A percentile compares a stretch with the other conserved stretches of the same genome.
phyloP scores from a whole-genome alignment of 2,888 invertebrate species.

The Lasius platythorax region DNA sequence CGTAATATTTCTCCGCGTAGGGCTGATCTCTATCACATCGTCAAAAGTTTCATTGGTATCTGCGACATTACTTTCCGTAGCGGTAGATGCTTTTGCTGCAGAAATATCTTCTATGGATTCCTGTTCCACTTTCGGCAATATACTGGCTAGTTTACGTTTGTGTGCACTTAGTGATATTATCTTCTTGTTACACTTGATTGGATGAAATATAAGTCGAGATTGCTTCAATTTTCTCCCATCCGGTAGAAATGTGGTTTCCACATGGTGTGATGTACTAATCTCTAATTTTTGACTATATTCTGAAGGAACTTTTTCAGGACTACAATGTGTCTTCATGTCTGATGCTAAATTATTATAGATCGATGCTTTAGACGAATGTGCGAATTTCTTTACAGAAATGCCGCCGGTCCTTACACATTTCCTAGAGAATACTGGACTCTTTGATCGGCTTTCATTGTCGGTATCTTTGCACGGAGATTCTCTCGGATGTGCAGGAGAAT shows the following conservation, averaged over 20 bases:
- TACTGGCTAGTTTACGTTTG: not conserved
- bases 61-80: not conserved
- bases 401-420: not conserved
- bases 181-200: slow-evolving; percentile 64
- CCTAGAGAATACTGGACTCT: slow-evolving; percentile 21
- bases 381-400: not conserved
- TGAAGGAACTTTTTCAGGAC: not conserved
- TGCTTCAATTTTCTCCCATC: slow-evolving; percentile 77
- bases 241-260: slow-evolving; percentile 66
- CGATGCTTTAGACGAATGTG: not conserved
- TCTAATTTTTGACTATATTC: slow-evolving; percentile 39
- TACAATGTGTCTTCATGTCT: not conserved
- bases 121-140: not conserved
- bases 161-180: slow-evolving; percentile 4
- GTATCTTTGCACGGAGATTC: not conserved
- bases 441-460: not conserved
- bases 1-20: slow-evolving; percentile 37
- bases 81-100: not conserved
- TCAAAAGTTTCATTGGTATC: slow-evolving; percentile 38
- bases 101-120: not conserved
- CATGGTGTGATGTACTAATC: slow-evolving; percentile 60
- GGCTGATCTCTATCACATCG: slow-evolving; percentile 65
- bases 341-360: not conserved
- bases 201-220: slow-evolving; percentile 73
- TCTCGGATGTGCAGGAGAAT: not conserved